These are phyloP conservation scores for Aramus guarauna DNA, from an alignment of 2,113 vertebrate genomes.

Conservation along the genomic window DNA sequence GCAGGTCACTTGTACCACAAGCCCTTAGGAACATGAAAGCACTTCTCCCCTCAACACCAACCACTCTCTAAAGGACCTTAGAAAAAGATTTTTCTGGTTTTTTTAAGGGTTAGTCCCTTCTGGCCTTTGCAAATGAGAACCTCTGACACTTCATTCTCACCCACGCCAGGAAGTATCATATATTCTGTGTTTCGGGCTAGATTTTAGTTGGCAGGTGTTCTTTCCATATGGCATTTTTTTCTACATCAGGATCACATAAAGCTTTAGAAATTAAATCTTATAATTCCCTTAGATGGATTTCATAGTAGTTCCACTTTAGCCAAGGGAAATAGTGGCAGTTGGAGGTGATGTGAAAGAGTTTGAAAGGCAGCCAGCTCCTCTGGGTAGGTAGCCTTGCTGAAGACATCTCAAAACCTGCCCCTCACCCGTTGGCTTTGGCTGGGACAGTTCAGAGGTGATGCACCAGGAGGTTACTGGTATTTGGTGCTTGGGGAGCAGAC, in stretches of 20 bases:
- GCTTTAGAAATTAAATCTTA: neutral
- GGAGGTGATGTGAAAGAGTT: neutral
- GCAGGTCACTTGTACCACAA: neutral
- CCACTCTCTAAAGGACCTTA: neutral
- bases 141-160: slow-evolving; percentile 24
- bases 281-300: neutral
- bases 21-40: neutral
- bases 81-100: neutral
- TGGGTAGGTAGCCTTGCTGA: neutral
- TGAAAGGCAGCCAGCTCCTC: neutral
- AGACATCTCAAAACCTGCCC: neutral
- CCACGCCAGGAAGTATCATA: neutral
- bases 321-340: neutral
- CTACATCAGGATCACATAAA: neutral
- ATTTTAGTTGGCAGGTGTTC: slow-evolving; percentile 27
- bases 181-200: neutral
- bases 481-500: neutral
- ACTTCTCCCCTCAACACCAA: neutral
- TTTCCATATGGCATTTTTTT: slow-evolving; percentile 18
- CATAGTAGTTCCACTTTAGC: neutral
- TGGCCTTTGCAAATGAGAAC: neutral
- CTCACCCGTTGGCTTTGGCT: neutral
- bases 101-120: neutral
- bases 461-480: neutral
- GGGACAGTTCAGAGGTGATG: neutral